These are phyloP conservation scores for Achroia grisella DNA, from an alignment of 1,140 invertebrate genomes.

Conservation along the genomic window DNA sequence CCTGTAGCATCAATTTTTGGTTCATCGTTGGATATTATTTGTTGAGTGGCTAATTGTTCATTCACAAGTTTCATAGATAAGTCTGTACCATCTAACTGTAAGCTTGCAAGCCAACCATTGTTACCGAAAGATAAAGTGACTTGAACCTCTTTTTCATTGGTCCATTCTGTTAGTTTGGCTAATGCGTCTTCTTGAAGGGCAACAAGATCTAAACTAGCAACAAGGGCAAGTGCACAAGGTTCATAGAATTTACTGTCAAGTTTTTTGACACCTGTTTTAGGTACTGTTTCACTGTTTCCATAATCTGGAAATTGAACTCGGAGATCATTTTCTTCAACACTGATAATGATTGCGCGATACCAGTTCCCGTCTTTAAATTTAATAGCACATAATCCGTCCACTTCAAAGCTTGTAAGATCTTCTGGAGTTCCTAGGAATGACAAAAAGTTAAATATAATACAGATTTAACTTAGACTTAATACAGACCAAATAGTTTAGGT, in stretches of 20 bases:
- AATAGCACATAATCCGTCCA: slow-evolving; percentile 75
- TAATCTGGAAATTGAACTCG: slow-evolving; percentile 84
- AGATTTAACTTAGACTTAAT: too few species aligned
- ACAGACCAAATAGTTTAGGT: too few species aligned
- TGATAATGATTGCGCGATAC: slow-evolving; percentile 78
- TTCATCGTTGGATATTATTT: slow-evolving; percentile 24
- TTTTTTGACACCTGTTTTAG: slow-evolving; percentile 62
- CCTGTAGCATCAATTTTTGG: slow-evolving; percentile 12
- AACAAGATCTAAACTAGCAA: slow-evolving; percentile 57
- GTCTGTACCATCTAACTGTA: slow-evolving; percentile 53
- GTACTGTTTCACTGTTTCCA: slow-evolving; percentile 80
- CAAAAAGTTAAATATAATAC: neutral
- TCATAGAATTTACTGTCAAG: slow-evolving; percentile 74
- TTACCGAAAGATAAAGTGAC: slow-evolving; percentile 49
- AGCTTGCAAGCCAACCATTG: slow-evolving; percentile 55
- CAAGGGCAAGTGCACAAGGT: slow-evolving; percentile 71
- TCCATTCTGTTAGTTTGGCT: slow-evolving; percentile 49
- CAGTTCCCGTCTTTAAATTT: slow-evolving; percentile 77
- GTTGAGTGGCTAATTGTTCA: slow-evolving; percentile 51
- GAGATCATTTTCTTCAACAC: slow-evolving; percentile 57
- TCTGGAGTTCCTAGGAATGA: slow-evolving; percentile 41
- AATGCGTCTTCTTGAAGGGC: slow-evolving; percentile 42
- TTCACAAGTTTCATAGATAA: slow-evolving; percentile 51
- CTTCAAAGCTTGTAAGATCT: slow-evolving; percentile 37
- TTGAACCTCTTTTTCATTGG: slow-evolving; percentile 52